These are phyloP conservation scores for Sebastes diploproa DNA, from an alignment of 2,797 vertebrate genomes.

Conservation along the genomic window DNA sequence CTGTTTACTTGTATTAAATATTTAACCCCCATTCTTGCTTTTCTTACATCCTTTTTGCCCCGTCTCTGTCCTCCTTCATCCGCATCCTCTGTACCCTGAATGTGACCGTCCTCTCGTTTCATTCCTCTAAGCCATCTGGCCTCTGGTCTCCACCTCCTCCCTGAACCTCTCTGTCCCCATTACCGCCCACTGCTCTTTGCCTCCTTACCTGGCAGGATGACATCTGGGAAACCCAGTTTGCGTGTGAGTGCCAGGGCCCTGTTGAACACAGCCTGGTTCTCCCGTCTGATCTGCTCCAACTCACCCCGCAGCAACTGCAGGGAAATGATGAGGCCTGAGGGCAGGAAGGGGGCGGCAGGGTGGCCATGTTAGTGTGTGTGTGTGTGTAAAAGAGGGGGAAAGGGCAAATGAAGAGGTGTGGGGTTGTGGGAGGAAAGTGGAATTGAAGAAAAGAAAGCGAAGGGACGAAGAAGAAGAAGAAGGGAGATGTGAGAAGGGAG, in stretches of 20 bases:
- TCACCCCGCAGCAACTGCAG: conserved; percentile 96
- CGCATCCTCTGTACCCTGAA: conserved; percentile 13
- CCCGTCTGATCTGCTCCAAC: conserved; percentile 95
- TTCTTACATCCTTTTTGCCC: not conserved
- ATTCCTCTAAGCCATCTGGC: conserved; percentile 48
- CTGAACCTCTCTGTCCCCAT: conserved; percentile 15
- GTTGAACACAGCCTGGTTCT: conserved; percentile 95
- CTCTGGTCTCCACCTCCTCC: conserved; percentile 30
- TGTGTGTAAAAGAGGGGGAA: not conserved
- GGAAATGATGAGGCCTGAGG: conserved; percentile 93
- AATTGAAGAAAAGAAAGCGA: conserved; percentile 26
- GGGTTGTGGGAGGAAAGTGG: conserved; percentile 23
- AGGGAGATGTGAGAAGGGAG: conserved; percentile 29
- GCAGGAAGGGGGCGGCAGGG: not conserved
- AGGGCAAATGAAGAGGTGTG: conserved; percentile 31
- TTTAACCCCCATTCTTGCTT: not conserved
- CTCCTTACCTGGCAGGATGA: conserved; percentile 97
- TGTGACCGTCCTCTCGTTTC: conserved; percentile 40
- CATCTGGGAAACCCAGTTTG: conserved; percentile 97
- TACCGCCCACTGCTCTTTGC: conserved; percentile 30
- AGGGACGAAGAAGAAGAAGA: conserved; percentile 26
- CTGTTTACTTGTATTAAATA: not conserved
- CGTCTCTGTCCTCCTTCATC: conserved; percentile 12
- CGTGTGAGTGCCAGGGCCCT: conserved; percentile 94
- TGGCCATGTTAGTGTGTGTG: not conserved